Conservation (phyloP, 1,140 invertebrate genomes). For the Armadillidium nasatum region DNA sequence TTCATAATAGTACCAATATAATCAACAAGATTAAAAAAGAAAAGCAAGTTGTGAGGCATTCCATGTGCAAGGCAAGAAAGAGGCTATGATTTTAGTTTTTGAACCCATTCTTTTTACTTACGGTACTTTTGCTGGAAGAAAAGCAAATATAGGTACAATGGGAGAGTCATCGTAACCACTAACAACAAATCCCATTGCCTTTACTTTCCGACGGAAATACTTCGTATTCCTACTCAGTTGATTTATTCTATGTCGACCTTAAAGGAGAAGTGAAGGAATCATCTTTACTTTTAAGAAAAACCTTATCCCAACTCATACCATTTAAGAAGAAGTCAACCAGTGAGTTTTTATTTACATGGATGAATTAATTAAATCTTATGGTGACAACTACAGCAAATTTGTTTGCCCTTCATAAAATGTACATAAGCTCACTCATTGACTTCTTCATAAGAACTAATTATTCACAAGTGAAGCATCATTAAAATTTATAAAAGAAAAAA, state of each 20-base stretch:
- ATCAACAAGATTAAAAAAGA: not conserved
- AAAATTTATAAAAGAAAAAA: no score
- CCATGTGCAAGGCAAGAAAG: not conserved
- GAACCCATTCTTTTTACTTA: conserved; percentile 48
- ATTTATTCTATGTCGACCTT: conserved; percentile 50
- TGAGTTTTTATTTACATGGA: no score
- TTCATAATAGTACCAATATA: no score
- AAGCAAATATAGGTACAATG: conserved; percentile 60
- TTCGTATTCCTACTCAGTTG: conserved; percentile 56
- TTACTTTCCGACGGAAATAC: conserved; percentile 57
- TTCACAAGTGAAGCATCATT: no score
- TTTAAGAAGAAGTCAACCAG: no score
- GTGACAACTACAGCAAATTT: no score
- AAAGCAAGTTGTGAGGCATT: not conserved
- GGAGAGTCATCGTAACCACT: conserved; percentile 61
- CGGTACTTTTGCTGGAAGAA: conserved; percentile 61
- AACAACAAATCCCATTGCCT: conserved; percentile 60
- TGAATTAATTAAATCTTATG: no score
- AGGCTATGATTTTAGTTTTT: not conserved
- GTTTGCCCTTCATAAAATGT: no score
- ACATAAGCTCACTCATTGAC: no score
- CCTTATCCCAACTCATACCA: no score
- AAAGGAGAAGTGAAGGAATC: not conserved
- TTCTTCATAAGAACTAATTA: no score
- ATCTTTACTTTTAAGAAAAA: no score